phyloP scores from a whole-genome alignment of 1,140 invertebrate species.

The Homarus americanus region DNA sequence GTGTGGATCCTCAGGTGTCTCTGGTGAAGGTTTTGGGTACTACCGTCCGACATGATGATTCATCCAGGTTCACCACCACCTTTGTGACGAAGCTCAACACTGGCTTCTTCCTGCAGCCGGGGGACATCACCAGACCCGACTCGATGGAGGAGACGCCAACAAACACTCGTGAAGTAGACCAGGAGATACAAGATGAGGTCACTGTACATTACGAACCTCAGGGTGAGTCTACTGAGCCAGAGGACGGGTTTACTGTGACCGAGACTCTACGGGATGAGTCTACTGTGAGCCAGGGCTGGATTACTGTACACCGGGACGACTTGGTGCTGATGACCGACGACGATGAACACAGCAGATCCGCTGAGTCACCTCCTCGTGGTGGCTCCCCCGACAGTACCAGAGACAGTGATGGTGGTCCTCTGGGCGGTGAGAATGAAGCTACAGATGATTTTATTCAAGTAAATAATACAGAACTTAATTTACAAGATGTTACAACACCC shows the following conservation, averaged over 20 bases:
- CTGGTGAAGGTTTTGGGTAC: not conserved
- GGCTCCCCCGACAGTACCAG: not conserved
- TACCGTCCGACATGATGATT: too few relatives aligned
- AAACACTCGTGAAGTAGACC: not conserved
- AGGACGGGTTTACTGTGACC: too few relatives aligned
- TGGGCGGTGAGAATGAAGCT: not conserved
- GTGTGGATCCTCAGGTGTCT: not conserved
- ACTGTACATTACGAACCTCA: too few relatives aligned
- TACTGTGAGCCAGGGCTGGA: not conserved
- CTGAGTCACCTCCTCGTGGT: not conserved
- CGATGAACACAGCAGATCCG: not conserved
- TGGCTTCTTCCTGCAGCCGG: not conserved
- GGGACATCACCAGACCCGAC: not conserved
- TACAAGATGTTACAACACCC: not conserved
- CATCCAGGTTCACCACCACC: not conserved
- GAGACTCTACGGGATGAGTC: not conserved
- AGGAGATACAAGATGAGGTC: not conserved
- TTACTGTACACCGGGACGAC: not conserved
- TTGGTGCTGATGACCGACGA: not conserved
- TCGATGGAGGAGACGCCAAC: not conserved
- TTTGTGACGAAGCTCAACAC: conserved; percentile 3
- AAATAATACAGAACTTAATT: not conserved
- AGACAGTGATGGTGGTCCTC: not conserved
- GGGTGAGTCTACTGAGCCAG: too few relatives aligned
- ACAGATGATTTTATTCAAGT: not conserved